Evolutionary conservation across 2,888 invertebrate species (phyloP).

Genomic region (Ametastegia equiseti): DNA sequence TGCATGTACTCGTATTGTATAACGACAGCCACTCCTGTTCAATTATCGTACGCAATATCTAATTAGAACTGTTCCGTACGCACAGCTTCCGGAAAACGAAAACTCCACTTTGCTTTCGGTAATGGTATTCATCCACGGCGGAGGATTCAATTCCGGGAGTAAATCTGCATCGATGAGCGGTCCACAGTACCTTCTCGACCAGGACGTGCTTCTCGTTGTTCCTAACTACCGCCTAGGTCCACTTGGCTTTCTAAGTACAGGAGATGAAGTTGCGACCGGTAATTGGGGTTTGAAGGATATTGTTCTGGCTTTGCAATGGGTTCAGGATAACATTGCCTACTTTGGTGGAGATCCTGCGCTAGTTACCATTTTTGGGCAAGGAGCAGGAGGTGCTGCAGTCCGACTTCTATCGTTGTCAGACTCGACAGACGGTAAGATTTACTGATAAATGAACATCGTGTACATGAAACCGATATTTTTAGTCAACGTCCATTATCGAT

Average conservation of each 20-base stretch:
- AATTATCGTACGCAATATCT: background rate
- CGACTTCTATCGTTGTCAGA: background rate
- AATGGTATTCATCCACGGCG: slow-evolving; percentile 29
- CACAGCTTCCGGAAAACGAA: slow-evolving; percentile 4
- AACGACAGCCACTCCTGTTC: no score
- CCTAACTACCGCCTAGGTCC: slow-evolving; percentile 20
- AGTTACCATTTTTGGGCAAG: slow-evolving; percentile 31
- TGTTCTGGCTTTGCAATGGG: slow-evolving; percentile 25
- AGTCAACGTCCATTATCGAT: background rate
- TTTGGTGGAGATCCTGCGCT: slow-evolving; percentile 20
- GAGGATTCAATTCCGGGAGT: background rate
- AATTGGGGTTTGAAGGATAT: slow-evolving; percentile 32
- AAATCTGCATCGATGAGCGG: background rate
- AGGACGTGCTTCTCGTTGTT: slow-evolving; percentile 14
- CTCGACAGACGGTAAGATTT: slow-evolving; percentile 23
- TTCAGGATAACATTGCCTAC: slow-evolving; percentile 15
- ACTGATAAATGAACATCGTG: background rate
- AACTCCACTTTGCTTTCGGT: slow-evolving; percentile 6
- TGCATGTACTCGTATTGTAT: no score
- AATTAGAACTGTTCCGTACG: background rate
- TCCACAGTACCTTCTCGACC: slow-evolving; percentile 14
- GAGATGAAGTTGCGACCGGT: slow-evolving; percentile 16
- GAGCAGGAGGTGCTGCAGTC: background rate
- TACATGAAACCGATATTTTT: background rate
- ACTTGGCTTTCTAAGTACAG: slow-evolving; percentile 27